Evolutionary conservation across 2,113 vertebrate genomes (phyloP), one percentile per base, ranked within the genome.

Genomic region (Haliaeetus leucogaster): DNA sequence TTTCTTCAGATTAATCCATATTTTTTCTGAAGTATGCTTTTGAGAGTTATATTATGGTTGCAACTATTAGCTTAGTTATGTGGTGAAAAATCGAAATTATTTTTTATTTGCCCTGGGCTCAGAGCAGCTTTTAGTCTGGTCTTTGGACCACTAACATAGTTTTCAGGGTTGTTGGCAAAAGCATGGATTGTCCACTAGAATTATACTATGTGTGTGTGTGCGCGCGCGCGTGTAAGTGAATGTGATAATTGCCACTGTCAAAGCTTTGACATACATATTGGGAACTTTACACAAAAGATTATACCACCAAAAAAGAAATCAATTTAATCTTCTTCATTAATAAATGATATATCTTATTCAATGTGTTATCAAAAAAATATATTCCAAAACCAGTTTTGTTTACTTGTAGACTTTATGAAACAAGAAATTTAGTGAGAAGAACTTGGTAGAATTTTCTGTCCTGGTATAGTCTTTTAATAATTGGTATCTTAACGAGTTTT

Each of bases 71-170:
- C 85, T 87, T 93, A 96, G 70, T 80, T 95, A 81, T 65, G 40
- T 93, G 84, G 91, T 95, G 50, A 96, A 88, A 97, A 91, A 91
- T 67, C 71, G 48, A 90, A 94, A 86, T 89, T n/a, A 43, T 95
- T 96, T 97, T 92, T 76, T 90, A 95, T 80, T 97, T 96, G 76
- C 86, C 89, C 90, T 95, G 79, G 55, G 82, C 90, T 92, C 89
- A 87, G 89, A 96, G 78, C 89, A 93, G 59, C 90, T 97, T 97
- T 96, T 94, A 91, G 74, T 73, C 80, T 94, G 93, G 86, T 97
- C 89, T 96, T 84, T 76, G 85, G 73, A 88, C 87, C 82, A 55
- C 58, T 86, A 73, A 93, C 70, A 77, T 50, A 95, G 59, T 68
- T 96, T 97, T 96, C 91, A 95, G 71, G 86, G 40, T 67, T 94